These are phyloP conservation scores for Palaemon carinicauda DNA, from an alignment of 1,140 invertebrate genomes.

Conservation along the genomic window DNA sequence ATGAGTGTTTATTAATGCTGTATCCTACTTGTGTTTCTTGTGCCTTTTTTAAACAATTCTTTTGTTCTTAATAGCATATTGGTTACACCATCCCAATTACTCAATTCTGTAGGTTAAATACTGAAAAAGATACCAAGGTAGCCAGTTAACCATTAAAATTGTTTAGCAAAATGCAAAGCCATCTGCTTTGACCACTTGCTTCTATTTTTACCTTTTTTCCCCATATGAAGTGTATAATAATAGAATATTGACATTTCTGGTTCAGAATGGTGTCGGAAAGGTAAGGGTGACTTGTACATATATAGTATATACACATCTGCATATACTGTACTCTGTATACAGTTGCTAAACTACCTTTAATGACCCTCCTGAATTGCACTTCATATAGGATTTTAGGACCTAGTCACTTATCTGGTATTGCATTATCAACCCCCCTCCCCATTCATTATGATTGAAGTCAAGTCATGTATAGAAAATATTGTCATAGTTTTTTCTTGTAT, in stretches of 20 bases:
- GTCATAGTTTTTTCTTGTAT: conserved; percentile 25
- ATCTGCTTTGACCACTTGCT: too few species aligned
- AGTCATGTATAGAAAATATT: conserved; percentile 34
- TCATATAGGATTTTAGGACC: background rate
- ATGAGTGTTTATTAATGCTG: background rate
- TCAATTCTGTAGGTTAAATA: too few species aligned
- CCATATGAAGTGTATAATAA: conserved; percentile 3
- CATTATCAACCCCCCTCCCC: background rate
- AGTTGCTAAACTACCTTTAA: conserved; percentile 41
- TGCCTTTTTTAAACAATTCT: background rate
- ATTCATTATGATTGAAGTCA: background rate
- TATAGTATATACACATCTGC: background rate
- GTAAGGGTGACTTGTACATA: conserved; percentile 29
- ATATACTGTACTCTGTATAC: too few species aligned
- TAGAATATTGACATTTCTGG: conserved; percentile 3
- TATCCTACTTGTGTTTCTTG: background rate
- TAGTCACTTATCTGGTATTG: conserved; percentile 42
- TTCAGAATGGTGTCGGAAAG: conserved; percentile 13
- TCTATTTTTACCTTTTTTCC: background rate
- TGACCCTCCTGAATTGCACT: background rate
- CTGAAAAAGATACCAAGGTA: too few species aligned
- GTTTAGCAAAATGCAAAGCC: too few species aligned
- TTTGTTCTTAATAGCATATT: conserved; percentile 12
- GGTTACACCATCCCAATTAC: background rate
- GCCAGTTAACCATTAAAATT: too few species aligned